phyloP scores from a whole-genome alignment of 1,140 invertebrate species.

The Drosophila orena region DNA sequence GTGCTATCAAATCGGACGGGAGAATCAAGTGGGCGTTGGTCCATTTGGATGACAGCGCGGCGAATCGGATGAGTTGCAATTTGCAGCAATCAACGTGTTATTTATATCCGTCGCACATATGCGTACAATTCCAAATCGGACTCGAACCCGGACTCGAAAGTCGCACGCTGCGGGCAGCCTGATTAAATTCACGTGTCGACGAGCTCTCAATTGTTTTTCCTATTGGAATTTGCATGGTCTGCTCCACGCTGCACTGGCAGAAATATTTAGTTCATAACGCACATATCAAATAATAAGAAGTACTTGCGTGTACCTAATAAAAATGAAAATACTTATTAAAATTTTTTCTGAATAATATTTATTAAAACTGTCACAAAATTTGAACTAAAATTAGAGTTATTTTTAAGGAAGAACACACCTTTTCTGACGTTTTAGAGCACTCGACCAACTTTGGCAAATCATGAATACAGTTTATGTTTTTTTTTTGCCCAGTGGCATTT shows the following conservation, averaged over 20 bases:
- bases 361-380: too few species aligned
- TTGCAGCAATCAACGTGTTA: slow-evolving; percentile 63
- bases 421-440: too few species aligned
- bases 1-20: neutral
- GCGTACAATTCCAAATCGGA: neutral
- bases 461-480: neutral
- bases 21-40: slow-evolving; percentile 70
- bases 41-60: slow-evolving; percentile 51
- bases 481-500: slow-evolving; percentile 11
- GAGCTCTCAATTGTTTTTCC: slow-evolving; percentile 58
- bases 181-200: slow-evolving; percentile 82
- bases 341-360: too few species aligned
- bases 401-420: too few species aligned
- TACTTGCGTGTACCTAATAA: too few species aligned
- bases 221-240: slow-evolving; percentile 63
- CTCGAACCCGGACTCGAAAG: slow-evolving; percentile 9
- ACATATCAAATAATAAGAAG: too few species aligned
- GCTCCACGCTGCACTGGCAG: neutral
- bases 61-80: slow-evolving; percentile 20
- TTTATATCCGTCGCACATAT: slow-evolving; percentile 60
- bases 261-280: neutral
- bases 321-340: too few species aligned
- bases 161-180: slow-evolving; percentile 59
- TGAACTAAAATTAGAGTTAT: too few species aligned
- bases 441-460: too few species aligned